These are phyloP conservation scores for Falco columbarius DNA, from an alignment of 2,797 vertebrate species.

Conservation along the genomic window DNA sequence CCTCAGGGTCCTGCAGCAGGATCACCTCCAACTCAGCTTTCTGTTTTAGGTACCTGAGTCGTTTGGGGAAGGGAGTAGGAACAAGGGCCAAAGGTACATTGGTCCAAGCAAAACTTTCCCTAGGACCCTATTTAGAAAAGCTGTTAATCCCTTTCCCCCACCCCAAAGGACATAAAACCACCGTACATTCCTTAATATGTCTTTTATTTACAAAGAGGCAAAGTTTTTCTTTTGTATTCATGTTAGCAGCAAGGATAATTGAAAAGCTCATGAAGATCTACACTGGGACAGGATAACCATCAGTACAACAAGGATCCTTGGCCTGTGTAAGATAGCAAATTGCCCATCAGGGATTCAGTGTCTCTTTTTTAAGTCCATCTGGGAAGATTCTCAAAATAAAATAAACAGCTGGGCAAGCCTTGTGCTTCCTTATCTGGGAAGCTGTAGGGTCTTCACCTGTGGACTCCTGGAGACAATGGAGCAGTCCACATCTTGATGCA, in stretches of 20 bases:
- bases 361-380: background rate
- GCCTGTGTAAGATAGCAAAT: background rate
- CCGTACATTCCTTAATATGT: background rate
- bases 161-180: background rate
- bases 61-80: background rate
- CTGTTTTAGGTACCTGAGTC: background rate
- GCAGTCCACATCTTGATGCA: background rate
- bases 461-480: background rate
- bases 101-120: background rate
- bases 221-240: background rate
- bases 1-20: background rate
- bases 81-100: background rate
- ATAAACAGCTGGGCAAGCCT: background rate
- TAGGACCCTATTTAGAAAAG: background rate
- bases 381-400: background rate
- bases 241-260: conserved; percentile 27
- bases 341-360: background rate
- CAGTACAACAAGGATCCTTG: background rate
- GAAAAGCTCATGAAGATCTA: background rate
- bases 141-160: background rate
- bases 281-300: background rate
- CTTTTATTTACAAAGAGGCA: conserved; percentile 27
- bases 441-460: background rate
- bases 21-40: background rate
- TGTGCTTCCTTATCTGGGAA: background rate